Conservation (phyloP, 2,113 vertebrate genomes). For the Oxygymnocypris stewartii region DNA sequence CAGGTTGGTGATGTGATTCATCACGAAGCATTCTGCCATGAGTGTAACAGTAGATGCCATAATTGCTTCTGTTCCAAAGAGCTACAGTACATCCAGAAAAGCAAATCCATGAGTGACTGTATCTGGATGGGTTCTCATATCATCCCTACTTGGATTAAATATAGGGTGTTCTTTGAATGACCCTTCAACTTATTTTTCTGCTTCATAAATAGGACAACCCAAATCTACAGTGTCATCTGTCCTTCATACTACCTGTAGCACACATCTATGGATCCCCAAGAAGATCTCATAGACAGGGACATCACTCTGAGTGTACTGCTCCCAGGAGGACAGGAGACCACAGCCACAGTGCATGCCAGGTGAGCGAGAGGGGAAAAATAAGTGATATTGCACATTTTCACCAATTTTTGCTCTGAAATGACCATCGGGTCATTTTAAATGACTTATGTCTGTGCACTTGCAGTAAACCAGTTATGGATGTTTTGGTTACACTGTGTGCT, state of each 20-base stretch:
- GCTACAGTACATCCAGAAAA: not conserved
- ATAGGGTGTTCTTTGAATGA: not conserved
- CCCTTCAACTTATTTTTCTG: not conserved
- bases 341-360: constrained; percentile 84
- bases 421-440: no score
- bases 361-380: constrained; percentile 51
- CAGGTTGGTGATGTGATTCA: not conserved
- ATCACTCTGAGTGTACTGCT: constrained; percentile 82
- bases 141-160: no score
- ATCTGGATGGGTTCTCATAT: not conserved
- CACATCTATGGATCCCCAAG: constrained; percentile 80
- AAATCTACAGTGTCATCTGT: not conserved
- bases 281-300: constrained; percentile 77
- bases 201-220: not conserved
- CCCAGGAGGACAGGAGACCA: constrained; percentile 82
- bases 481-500: constrained; percentile 88
- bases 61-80: not conserved
- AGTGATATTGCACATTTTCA: not conserved
- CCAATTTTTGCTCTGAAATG: not conserved
- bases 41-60: not conserved
- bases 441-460: constrained; percentile 35
- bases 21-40: not conserved
- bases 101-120: not conserved
- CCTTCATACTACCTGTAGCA: not conserved
- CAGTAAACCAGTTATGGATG: constrained; percentile 94